Evolutionary conservation across 2,113 vertebrate species (phyloP).

Genomic region (Synodontis membranacea): DNA sequence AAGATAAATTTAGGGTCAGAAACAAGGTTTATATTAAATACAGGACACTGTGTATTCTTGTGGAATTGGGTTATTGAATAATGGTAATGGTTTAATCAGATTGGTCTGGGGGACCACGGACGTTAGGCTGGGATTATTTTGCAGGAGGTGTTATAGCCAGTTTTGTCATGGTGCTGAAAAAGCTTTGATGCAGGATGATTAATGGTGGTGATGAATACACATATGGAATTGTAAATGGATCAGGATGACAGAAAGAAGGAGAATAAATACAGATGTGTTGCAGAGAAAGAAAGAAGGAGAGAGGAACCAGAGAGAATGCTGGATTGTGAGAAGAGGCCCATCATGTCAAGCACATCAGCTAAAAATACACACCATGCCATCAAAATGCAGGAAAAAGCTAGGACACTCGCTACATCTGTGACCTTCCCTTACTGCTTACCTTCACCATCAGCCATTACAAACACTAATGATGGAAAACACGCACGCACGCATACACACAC

Average conservation of each 20-base stretch:
- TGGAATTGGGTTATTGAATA: slow-evolving; percentile 16
- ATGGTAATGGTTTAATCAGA: slow-evolving; percentile 27
- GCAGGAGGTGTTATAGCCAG: background rate
- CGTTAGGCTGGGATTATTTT: slow-evolving; percentile 13
- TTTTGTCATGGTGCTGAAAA: slow-evolving; percentile 5
- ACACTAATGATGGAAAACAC: background rate
- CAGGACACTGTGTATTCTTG: slow-evolving; percentile 3
- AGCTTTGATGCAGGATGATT: slow-evolving; percentile 2
- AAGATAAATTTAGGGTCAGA: slow-evolving; percentile 62
- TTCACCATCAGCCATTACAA: slow-evolving; percentile 68
- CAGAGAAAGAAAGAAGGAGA: slow-evolving; percentile 17
- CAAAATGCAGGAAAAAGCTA: slow-evolving; percentile 79
- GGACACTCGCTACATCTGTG: slow-evolving; percentile 79
- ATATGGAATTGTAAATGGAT: slow-evolving; percentile 15
- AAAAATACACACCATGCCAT: slow-evolving; percentile 86
- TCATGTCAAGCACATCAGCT: slow-evolving; percentile 70
- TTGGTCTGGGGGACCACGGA: slow-evolving; percentile 10
- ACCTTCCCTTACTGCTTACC: slow-evolving; percentile 83
- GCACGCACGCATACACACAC: background rate
- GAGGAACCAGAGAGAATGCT: background rate
- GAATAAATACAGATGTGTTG: background rate
- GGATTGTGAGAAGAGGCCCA: background rate
- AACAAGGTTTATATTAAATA: slow-evolving; percentile 48
- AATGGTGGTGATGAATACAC: slow-evolving; percentile 5
- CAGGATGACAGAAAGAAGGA: background rate